A percentile compares a stretch with the other conserved stretches of the same genome.
Conservation (phyloP, 2,888 invertebrate species). For the Lochmaea capreae region DNA sequence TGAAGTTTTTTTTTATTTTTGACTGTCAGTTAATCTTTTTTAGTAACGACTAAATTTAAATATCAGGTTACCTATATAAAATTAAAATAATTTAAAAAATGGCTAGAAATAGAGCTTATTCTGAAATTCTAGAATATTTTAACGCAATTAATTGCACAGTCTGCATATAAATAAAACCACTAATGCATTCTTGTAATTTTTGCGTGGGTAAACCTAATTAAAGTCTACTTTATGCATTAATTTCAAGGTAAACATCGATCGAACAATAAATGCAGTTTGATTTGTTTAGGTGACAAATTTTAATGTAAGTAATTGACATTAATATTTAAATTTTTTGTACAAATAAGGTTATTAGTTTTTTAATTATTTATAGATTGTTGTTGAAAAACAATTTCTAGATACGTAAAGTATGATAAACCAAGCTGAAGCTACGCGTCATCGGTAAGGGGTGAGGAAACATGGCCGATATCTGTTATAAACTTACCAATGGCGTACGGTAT, state of each 20-base stretch:
- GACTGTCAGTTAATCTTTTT: too few species aligned
- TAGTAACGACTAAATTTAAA: too few species aligned
- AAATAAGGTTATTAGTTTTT: too few species aligned
- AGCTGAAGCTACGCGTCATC: too few species aligned
- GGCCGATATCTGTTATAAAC: too few species aligned
- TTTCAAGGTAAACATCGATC: slow-evolving; percentile 10
- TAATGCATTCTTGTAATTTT: slow-evolving; percentile 9
- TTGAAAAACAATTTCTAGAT: too few species aligned
- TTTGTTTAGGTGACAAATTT: slow-evolving; percentile 2
- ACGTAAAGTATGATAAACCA: too few species aligned
- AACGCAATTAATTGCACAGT: slow-evolving; percentile 1
- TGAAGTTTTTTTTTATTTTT: too few species aligned
- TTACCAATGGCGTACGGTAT: too few species aligned
- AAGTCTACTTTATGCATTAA: slow-evolving; percentile 3
- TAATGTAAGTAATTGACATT: neutral
- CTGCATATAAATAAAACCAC: neutral
- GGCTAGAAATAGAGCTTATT: neutral
- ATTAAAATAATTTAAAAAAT: neutral
- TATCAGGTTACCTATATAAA: slow-evolving; percentile 1
- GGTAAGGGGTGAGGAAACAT: too few species aligned
- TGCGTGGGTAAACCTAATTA: slow-evolving; percentile 10
- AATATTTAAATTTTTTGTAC: too few species aligned
- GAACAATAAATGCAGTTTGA: slow-evolving; percentile 2
- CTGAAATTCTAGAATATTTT: neutral
- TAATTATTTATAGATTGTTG: too few species aligned